Evolutionary conservation across 2,113 vertebrate genomes (phyloP), one percentile per base, ranked within the genome.

Genomic region (Desmodus rotundus): DNA sequence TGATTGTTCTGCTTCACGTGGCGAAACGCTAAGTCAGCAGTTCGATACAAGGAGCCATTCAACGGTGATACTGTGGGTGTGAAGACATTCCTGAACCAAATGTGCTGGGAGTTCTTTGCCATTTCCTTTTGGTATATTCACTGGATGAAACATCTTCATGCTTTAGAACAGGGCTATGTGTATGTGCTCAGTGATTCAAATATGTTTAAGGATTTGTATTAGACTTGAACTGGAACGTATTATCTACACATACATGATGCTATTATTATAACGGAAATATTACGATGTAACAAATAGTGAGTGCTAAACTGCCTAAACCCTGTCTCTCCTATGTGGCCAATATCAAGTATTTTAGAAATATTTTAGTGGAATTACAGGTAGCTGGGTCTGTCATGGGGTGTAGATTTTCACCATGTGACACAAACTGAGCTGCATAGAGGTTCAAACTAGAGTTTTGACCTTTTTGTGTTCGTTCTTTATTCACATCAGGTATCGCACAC

Each of bases 41-140:
- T 72, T 26, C 26, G 70, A 10, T 47, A 56, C 28, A 28, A 5
- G 45, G 24, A 86, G 17, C 33, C 43, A 68, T 56, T 93, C 50
- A 68, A 15, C 28, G 56, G 47, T 89, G 56, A 70, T 77, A 85
- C 1, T 85, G 7, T 88, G 82, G 63, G 36, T 63, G 43, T 72
- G 38, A 89, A 83, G 86, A 87, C 74, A 50, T 95, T 89, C 63
- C 87, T 90, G 89, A 89, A 76, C 76, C 77, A 68, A 73, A 78
- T 33, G 67, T 86, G 36, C 24, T 73, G 22, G 54, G 50, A 77
- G 24, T 89, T 70, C 19, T 58, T 22, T 72, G 36, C 15, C 50
- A 68, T 89, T 78, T 86, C 54, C 41, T 88, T 76, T 73, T 31
- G 80, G 33, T 58, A 20, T 86, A 56, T 45, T 89, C 80, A 87